Evolutionary conservation across 1,140 invertebrate genomes (phyloP).

Genomic region (Neodiprion virginianus): DNA sequence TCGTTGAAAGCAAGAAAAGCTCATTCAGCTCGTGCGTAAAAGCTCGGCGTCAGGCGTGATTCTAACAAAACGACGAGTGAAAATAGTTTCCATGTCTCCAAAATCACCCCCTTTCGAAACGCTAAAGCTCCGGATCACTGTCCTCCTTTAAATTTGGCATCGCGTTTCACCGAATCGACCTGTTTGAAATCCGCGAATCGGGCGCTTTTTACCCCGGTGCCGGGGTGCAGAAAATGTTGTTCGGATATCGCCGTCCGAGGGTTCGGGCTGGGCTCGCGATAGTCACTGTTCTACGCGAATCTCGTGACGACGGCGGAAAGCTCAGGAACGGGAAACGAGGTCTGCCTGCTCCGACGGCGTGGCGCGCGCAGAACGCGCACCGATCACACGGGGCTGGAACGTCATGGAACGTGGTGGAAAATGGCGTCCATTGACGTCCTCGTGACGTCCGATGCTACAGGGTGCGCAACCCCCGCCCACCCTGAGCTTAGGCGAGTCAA

Average conservation of each 20-base stretch:
- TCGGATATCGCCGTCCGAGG: background rate
- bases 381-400: background rate
- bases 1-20: too few relatives aligned
- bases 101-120: background rate
- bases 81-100: background rate
- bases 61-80: too few relatives aligned
- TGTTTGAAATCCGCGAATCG: background rate
- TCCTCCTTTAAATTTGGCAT: background rate
- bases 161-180: background rate
- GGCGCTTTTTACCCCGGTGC: background rate
- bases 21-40: too few relatives aligned
- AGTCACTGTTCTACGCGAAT: constrained; percentile 1
- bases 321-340: background rate
- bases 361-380: background rate
- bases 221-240: background rate
- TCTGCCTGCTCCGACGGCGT: background rate
- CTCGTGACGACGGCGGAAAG: background rate
- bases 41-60: too few relatives aligned
- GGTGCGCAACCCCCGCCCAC: background rate
- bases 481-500: too few relatives aligned
- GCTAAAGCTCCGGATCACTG: background rate
- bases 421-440: background rate
- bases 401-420: constrained; percentile 4
- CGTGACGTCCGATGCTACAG: background rate
- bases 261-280: background rate